Evolutionary conservation across 2,113 vertebrate genomes (phyloP).

Genomic region (Nipponia nippon): DNA sequence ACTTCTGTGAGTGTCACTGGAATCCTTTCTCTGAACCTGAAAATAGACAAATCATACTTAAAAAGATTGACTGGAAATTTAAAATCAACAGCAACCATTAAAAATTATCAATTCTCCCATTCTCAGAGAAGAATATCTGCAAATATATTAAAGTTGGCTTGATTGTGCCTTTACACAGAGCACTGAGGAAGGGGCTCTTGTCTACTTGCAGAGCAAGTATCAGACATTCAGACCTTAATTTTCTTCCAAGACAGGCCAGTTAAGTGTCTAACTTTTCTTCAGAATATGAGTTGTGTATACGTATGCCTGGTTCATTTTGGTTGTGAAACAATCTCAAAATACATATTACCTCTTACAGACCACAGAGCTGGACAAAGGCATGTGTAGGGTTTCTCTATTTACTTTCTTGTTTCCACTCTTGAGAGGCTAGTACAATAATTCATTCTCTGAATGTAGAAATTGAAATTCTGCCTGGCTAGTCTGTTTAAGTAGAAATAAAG

Average conservation of each 20-base stretch:
- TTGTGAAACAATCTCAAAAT: background rate
- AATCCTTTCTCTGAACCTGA: background rate
- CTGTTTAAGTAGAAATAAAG: background rate
- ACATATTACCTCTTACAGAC: background rate
- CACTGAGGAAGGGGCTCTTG: background rate
- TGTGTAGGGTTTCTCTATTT: background rate
- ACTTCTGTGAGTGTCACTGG: background rate
- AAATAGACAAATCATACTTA: background rate
- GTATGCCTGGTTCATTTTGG: background rate
- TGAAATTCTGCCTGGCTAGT: background rate
- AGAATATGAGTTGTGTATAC: background rate
- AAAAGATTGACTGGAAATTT: background rate
- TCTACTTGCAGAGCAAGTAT: background rate
- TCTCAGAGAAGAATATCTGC: background rate
- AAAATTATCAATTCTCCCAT: background rate
- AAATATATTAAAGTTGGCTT: background rate
- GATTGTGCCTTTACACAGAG: background rate
- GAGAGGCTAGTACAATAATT: background rate
- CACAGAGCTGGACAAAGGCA: background rate
- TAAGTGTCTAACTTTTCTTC: background rate
- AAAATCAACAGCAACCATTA: background rate
- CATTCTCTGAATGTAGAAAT: background rate
- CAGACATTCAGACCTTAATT: background rate
- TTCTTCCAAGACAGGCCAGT: background rate
- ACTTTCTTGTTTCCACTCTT: background rate